These are phyloP conservation scores for Uloborus plumipes DNA, from an alignment of 2,888 invertebrate species.

Conservation along the genomic window DNA sequence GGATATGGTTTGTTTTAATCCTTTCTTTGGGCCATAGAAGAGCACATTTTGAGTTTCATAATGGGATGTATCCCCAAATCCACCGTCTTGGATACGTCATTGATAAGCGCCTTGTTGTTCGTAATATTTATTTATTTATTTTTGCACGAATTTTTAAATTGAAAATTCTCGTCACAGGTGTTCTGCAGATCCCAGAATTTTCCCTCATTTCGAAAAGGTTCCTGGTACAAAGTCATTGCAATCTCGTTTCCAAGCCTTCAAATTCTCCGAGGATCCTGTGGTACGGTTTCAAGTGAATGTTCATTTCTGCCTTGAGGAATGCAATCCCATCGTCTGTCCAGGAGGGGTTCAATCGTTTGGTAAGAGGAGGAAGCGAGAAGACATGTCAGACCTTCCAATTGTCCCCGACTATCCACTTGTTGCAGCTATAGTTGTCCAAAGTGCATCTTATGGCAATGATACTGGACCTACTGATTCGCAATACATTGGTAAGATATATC, in stretches of 20 bases:
- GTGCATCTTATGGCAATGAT: conserved; percentile 52
- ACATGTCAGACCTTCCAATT: conserved; percentile 23
- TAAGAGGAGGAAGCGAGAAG: conserved; percentile 63
- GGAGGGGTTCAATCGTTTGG: conserved; percentile 70
- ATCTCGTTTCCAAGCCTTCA: conserved; percentile 83
- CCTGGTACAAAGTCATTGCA: conserved; percentile 68
- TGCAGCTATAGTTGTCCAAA: conserved; percentile 68
- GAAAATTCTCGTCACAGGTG: conserved; percentile 73
- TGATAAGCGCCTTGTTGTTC: too few relatives aligned
- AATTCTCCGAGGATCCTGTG: conserved; percentile 86
- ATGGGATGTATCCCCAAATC: too few relatives aligned
- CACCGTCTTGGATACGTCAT: too few relatives aligned
- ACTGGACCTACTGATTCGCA: conserved; percentile 37
- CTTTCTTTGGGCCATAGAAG: too few relatives aligned
- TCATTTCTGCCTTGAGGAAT: conserved; percentile 82
- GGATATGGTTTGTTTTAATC: too few relatives aligned
- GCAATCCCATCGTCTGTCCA: conserved; percentile 76
- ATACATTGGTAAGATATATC: conserved; percentile 32
- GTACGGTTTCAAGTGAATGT: conserved; percentile 87
- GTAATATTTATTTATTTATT: too few relatives aligned
- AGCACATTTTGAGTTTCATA: too few relatives aligned
- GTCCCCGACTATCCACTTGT: conserved; percentile 67
- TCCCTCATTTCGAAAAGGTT: conserved; percentile 68
- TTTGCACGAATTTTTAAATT: too few relatives aligned
- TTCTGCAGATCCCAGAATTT: conserved; percentile 78